Base-by-base conservation (phyloP, 2,888 invertebrate species). In the Acleris laterana region DNA sequence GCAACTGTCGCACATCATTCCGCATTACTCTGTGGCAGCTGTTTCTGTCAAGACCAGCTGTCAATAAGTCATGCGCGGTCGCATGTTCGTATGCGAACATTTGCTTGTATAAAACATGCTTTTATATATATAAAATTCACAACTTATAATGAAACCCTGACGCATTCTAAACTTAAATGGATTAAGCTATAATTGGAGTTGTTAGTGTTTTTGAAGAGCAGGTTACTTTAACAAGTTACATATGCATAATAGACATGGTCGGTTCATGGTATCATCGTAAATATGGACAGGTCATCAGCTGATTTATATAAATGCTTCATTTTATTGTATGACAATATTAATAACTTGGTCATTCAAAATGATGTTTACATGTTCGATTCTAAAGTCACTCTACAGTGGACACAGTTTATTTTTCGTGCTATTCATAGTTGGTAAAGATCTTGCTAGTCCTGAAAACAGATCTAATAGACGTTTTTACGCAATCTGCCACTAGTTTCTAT, bases 31-130 rank as follows among this genome's bases (percentile, higher is more conserved):
- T 71, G 70, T 46, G 22, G 25, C 83, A 82, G 77, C 77, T 82
- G 81, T 66, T 70, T 72, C 71, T 75, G 68, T 60, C 74, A 74
- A 77, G 79, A 79, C 59, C 74, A 74, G 77, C 80, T 80, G 80
- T 79, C 79, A 72, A 76, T 80, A 77, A 72, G 68, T 78, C 72
- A 79, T 78, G 73, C 71, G 69, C 50, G 62, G 65, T 63, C 58
- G 63, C 69, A 66, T 68, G 69, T 66, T 68, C 71, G 62, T 65
- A 66, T 68, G 55, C 56, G 51, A 61, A 32, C 48, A 11, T 55
- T 44, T 62, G 49, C 66, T 50, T 69, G 53, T 61, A 38, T 38
- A 38, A 3, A 38, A 38, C 38, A 13, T 32, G 9, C 1, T n/a
- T n/a, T n/a, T n/a, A n/a, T n/a, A n/a, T 25, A 25, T 25, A 38